A percentile compares a stretch with the other conserved stretches of the same genome.
Evolutionary conservation across 1,140 invertebrate species (phyloP).

Genomic region (Drosophila persimilis): DNA sequence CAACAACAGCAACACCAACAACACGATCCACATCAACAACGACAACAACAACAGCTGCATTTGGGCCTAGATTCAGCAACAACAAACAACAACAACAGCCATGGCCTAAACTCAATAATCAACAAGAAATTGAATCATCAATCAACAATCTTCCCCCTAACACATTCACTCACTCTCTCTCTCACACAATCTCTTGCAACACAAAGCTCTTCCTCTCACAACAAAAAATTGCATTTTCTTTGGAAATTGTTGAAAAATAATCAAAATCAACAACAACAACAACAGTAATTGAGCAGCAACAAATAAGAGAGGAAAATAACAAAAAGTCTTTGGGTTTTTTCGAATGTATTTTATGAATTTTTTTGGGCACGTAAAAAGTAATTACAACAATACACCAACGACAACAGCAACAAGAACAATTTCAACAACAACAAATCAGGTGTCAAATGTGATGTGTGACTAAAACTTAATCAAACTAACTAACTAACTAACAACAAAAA

Average conservation of each 20-base stretch:
- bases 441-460: constrained; percentile 27
- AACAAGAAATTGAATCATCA: constrained; percentile 13
- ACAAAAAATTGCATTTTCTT: constrained; percentile 5
- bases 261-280: neutral
- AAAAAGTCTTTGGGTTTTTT: constrained; percentile 43
- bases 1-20: constrained; percentile 27
- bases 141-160: constrained; percentile 21
- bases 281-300: constrained; percentile 17
- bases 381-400: constrained; percentile 14
- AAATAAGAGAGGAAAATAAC: constrained; percentile 22
- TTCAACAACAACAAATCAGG: constrained; percentile 25
- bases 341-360: constrained; percentile 55
- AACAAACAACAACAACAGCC: constrained; percentile 12
- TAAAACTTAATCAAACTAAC: constrained; percentile 30
- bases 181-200: neutral
- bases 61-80: constrained; percentile 1
- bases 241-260: neutral
- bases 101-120: constrained; percentile 4
- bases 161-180: constrained; percentile 3
- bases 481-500: constrained; percentile 1
- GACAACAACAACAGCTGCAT: constrained; percentile 14
- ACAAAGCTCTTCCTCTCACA: constrained; percentile 6
- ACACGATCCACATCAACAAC: constrained; percentile 28
- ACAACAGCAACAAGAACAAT: constrained; percentile 3
- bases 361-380: constrained; percentile 71